Base-by-base conservation (phyloP, 2,113 vertebrate genomes). In the Pimephales promelas region DNA sequence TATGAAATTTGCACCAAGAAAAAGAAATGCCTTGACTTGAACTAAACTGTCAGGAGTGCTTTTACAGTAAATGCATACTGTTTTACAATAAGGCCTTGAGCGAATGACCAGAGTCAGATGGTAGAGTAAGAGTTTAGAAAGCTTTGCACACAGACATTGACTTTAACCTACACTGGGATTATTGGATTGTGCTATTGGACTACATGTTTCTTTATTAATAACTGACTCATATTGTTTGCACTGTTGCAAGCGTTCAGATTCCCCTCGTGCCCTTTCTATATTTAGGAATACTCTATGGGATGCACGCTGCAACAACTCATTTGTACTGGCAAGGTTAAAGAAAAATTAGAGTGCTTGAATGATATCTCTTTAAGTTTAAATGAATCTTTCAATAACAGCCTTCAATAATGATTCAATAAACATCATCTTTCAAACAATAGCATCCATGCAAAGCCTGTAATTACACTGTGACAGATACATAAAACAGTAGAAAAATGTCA, bases 151-250 rank as follows among this genome's bases (percentile, higher is more conserved):
- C 18, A 34, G 52, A 59, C 22, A 40, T 24, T 5, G 52, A 77
- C 74, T 75, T 75, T 54, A 75, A 75, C 72, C 45, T 31, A 18
- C 26, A 75, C 36, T n/a, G 10, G 6, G 47, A 16, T 56, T 28
- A 57, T 57, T 16, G 73, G 47, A 54, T 34, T 40, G 64, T 34
- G 31, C 34, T 36, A 34, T 40, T 56, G 54, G 22, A 40, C 49
- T 40, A 57, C 22, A 77, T 0, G 74, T 43, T 77, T 77, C 2
- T 59, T 77, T 57, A 24, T 77, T 57, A 57, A 34, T 16, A 59
- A 72, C 68, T 11, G 36, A 45, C 36, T 72, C 57, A 13, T 61
- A 47, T 36, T 57, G 52, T 24, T 77, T 59, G 74, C 74, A 59
- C 74, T 40, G 54, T 57, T 16, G 16, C 47, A 75, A 13, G 49